Percentiles rank a stretch among this genome's conserved stretches.
phyloP scores from a whole-genome alignment of 2,888 invertebrate genomes.

The Tipula helvola region DNA sequence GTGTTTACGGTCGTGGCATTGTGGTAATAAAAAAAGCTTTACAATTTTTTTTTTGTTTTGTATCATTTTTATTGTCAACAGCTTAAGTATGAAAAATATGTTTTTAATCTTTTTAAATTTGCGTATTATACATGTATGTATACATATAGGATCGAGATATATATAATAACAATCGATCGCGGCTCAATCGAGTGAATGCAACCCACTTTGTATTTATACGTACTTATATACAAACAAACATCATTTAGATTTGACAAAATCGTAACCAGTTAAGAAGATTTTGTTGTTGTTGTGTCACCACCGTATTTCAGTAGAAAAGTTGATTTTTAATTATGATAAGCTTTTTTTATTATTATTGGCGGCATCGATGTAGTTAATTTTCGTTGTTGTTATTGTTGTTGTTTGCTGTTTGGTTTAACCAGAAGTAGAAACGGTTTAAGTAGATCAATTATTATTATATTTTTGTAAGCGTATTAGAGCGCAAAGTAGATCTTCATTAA shows the following conservation, averaged over 20 bases:
- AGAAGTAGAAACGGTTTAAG: not conserved
- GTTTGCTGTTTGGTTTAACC: not conserved
- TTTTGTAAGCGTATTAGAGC: not conserved
- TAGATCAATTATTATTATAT: not conserved
- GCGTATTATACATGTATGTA: not conserved
- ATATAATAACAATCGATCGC: not conserved
- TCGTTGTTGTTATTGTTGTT: not conserved
- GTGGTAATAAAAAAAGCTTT: not conserved
- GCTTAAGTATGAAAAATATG: not conserved
- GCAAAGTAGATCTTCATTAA: not conserved
- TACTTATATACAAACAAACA: not conserved
- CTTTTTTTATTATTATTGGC: not conserved
- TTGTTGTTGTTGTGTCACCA: not conserved
- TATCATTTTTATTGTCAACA: not conserved
- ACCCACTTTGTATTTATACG: not conserved
- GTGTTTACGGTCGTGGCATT: not conserved
- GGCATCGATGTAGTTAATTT: not conserved
- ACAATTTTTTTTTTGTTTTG: not conserved
- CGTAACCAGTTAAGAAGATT: not conserved
- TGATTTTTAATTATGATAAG: conserved; percentile 1
- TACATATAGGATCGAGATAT: not conserved
- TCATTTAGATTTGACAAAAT: not conserved
- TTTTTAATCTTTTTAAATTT: not conserved
- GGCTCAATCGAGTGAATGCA: not conserved
- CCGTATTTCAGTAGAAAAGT: not conserved